phyloP scores from a whole-genome alignment of 2,888 invertebrate genomes.

The Brassicogethes aeneus region DNA sequence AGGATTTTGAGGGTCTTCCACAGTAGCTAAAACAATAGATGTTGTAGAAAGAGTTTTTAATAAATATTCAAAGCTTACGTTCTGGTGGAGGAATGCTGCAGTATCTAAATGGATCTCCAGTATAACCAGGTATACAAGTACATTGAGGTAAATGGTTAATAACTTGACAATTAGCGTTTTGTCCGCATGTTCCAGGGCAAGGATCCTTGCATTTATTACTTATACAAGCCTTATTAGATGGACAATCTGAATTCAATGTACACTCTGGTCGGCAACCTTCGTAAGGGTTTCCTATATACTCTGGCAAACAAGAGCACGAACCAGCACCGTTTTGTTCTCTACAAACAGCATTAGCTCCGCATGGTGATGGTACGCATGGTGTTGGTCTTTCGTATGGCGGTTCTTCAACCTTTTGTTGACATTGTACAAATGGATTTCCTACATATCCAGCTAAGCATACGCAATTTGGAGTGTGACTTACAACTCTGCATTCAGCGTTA shows the following conservation, averaged over 20 bases:
- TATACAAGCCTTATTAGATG: constrained; percentile 59
- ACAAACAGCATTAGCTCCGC: constrained; percentile 59
- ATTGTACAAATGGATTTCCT: constrained; percentile 18
- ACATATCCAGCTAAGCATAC: constrained; percentile 53
- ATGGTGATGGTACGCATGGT: constrained; percentile 56
- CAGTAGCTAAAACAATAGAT: no score
- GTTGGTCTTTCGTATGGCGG: constrained; percentile 25
- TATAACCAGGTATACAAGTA: constrained; percentile 42
- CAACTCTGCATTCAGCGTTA: constrained; percentile 63
- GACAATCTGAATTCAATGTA: constrained; percentile 58
- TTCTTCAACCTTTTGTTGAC: constrained; percentile 1
- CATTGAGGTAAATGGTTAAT: constrained; percentile 61
- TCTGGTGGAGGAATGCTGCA: constrained; percentile 35
- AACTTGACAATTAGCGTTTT: constrained; percentile 65
- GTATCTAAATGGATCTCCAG: constrained; percentile 45
- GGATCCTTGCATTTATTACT: constrained; percentile 68
- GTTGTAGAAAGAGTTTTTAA: no score
- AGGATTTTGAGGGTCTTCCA: constrained; percentile 41
- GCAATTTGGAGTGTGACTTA: constrained; percentile 73
- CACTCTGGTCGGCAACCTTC: constrained; percentile 70
- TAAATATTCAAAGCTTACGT: constrained; percentile 25
- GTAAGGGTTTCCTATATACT: constrained; percentile 66
- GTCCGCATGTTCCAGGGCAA: constrained; percentile 67
- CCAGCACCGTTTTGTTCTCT: constrained; percentile 51
- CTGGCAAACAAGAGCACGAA: constrained; percentile 55